These are phyloP conservation scores for Nansenia antarctica DNA, from an alignment of 2,113 vertebrate species.

Conservation along the genomic window DNA sequence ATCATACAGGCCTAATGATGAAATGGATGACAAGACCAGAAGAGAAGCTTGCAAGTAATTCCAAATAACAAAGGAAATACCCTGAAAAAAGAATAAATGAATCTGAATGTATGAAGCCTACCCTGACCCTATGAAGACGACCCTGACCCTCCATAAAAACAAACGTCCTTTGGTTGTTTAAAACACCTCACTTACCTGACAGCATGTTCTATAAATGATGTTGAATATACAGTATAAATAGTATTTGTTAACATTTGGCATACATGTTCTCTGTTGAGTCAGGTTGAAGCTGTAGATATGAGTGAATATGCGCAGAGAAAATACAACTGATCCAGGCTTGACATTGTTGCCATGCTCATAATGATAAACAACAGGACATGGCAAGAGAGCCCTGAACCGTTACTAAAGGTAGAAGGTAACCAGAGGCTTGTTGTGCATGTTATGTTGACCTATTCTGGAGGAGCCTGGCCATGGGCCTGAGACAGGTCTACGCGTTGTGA, in stretches of 20 bases:
- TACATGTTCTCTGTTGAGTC: too few relatives aligned
- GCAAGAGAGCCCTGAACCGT: not conserved
- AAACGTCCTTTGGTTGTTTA: slow-evolving; percentile 17
- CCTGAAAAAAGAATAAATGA: slow-evolving; percentile 7
- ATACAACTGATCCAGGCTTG: not conserved
- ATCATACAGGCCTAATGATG: not conserved
- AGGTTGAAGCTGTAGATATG: not conserved
- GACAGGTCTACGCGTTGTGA: slow-evolving; percentile 81
- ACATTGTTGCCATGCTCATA: slow-evolving; percentile 13
- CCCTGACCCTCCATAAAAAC: too few relatives aligned
- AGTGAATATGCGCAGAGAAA: not conserved
- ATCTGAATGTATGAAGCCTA: slow-evolving; percentile 2
- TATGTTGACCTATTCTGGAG: not conserved
- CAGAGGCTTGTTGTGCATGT: not conserved
- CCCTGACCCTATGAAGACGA: too few relatives aligned
- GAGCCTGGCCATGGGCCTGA: not conserved
- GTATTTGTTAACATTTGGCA: not conserved
- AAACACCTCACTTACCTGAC: not conserved
- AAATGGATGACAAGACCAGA: slow-evolving; percentile 1
- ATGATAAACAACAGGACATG: not conserved
- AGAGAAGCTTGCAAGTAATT: not conserved
- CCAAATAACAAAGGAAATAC: not conserved
- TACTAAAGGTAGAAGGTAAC: not conserved
- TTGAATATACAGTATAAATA: not conserved
- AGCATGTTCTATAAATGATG: slow-evolving; percentile 1